phyloP scores from a whole-genome alignment of 92 coral and sea anemone species.

The Actinostola sp. region DNA sequence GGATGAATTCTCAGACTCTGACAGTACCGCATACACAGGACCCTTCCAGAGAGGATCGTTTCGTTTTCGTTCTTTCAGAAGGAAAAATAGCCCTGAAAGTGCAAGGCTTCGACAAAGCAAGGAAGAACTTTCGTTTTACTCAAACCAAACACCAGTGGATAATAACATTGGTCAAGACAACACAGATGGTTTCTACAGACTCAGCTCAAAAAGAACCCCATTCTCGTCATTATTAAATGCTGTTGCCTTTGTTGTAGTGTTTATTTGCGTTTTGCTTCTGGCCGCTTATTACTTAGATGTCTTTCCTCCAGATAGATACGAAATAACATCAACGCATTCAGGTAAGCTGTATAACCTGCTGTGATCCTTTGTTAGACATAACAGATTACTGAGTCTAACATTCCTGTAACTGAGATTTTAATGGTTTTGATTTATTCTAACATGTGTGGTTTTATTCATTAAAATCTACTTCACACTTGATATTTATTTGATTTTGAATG shows the following conservation, averaged over 20 bases:
- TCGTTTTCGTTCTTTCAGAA: constrained; percentile 43
- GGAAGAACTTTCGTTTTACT: neutral
- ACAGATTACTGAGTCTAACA: neutral
- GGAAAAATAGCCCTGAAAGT: constrained; percentile 43
- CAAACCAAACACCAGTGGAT: neutral
- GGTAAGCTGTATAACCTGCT: constrained; percentile 4
- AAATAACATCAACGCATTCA: constrained; percentile 13
- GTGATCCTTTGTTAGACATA: neutral
- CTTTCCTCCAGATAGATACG: constrained; percentile 4
- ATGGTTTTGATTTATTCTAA: neutral
- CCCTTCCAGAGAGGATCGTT: constrained; percentile 49
- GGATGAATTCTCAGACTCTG: constrained; percentile 41
- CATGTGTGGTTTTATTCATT: neutral
- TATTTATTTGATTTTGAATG: neutral
- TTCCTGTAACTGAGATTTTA: neutral
- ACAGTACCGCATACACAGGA: constrained; percentile 38
- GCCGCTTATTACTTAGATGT: constrained; percentile 3
- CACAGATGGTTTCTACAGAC: constrained; percentile 31
- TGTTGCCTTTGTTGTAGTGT: constrained; percentile 30
- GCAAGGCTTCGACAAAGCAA: constrained; percentile 4
- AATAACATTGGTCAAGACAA: constrained; percentile 32
- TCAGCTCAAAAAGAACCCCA: constrained; percentile 9
- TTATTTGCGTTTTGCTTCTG: constrained; percentile 38
- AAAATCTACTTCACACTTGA: neutral
- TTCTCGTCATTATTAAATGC: constrained; percentile 27